These are phyloP conservation scores for Porites cylindrica DNA, from an alignment of 92 coral and sea anemone species.

Conservation along the genomic window DNA sequence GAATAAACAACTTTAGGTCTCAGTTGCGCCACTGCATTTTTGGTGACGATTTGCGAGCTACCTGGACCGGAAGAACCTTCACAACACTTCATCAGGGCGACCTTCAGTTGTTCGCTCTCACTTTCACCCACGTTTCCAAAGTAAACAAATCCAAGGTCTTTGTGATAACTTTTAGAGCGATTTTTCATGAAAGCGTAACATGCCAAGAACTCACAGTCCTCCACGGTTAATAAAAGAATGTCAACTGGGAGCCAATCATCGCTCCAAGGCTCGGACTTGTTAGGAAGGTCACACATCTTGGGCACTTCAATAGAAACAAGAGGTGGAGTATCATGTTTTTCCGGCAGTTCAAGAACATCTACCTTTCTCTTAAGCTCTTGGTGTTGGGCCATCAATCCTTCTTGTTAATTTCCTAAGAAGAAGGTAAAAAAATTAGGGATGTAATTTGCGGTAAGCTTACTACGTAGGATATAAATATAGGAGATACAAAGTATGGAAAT, in stretches of 20 bases:
- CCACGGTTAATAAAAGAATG: background rate
- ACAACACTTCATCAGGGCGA: slow-evolving; percentile 42
- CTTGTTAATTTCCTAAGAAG: no score
- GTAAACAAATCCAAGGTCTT: slow-evolving; percentile 16
- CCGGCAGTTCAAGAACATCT: no score
- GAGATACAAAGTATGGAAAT: no score
- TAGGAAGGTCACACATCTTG: background rate
- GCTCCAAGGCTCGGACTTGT: background rate
- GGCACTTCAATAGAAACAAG: no score
- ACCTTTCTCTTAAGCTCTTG: no score
- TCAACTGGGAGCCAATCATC: background rate
- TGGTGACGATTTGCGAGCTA: slow-evolving; percentile 13
- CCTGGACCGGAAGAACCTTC: slow-evolving; percentile 13
- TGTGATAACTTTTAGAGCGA: background rate
- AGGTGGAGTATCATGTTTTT: no score
- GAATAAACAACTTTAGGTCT: slow-evolving; percentile 1
- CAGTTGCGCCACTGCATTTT: slow-evolving; percentile 10
- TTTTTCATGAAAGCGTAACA: background rate
- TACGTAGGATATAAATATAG: no score
- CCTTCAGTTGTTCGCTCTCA: background rate
- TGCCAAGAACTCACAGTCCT: background rate
- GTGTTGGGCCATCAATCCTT: no score
- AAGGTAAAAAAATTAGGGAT: no score
- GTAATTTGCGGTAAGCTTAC: no score
- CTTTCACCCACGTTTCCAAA: slow-evolving; percentile 24